Base-by-base conservation (phyloP, 2,888 invertebrate genomes). In the Leucophenga maculata region DNA sequence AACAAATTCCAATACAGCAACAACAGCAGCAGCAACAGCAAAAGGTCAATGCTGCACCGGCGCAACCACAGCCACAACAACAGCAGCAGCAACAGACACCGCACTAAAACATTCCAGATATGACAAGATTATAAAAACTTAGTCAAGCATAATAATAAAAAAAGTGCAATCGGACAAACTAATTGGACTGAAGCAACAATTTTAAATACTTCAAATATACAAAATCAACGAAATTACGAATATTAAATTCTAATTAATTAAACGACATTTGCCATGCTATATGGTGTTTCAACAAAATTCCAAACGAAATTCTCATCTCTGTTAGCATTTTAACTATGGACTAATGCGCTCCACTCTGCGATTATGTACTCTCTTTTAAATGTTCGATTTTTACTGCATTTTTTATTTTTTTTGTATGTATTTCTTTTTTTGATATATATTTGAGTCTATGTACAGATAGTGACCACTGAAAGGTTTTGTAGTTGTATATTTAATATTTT, bases 1-100 rank as follows among this genome's bases (percentile, higher is more conserved):
- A 69, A 50, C 75, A 76, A 71, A 69, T 72, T 18, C 68, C 75
- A 72, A 59, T 69, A 50, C 71, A 69, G 39, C 59, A 69, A 16
- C 69, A 69, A 16, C 69, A 69, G 20, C 69, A 65, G 26, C 68
- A 65, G 13, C 54, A 66, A 18, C 50, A 69, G 32, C 54, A 62
- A 11, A 57, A 50, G 62, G 22, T 54, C 13, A n/a, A 46, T 6
- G 59, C n/a, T 3, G 52, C 50, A 6, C 57, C 65, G 39, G 48
- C 59, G 32, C 66, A 71, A 26, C 48, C 68, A 44, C 67, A 72
- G 32, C 69, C 67, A 62, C 9, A 39, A 44, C 67, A 65, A 31
- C 69, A 71, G 72, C 65, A n/a, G 13, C 22, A 59, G 52, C 62
- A 74, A 73, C 78, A 81, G 77, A 78, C 77, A 64, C 55, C 60